phyloP scores from a whole-genome alignment of 2,113 vertebrate species.

The Chionis minor region DNA sequence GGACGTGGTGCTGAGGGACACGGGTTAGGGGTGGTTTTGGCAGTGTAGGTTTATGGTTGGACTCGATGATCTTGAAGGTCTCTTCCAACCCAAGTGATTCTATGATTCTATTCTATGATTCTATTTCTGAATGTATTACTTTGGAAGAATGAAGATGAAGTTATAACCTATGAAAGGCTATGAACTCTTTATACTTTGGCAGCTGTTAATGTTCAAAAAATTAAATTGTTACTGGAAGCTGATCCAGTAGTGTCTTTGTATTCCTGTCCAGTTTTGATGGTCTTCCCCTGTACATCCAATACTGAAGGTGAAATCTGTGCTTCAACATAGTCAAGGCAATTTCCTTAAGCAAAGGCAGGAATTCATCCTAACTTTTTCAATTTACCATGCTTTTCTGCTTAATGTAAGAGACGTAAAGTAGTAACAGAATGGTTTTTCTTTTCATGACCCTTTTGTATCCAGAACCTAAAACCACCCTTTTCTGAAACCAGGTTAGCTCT shows the following conservation, averaged over 20 bases:
- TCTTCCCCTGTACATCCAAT: background rate
- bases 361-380: background rate
- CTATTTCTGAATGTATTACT: background rate
- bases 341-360: background rate
- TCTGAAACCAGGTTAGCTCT: background rate
- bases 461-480: background rate
- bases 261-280: background rate
- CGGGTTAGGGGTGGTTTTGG: too few relatives aligned
- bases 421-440: background rate
- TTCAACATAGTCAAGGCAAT: background rate
- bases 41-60: too few relatives aligned
- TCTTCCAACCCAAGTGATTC: too few relatives aligned
- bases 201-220: background rate
- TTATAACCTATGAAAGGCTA: background rate
- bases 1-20: too few relatives aligned
- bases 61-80: too few relatives aligned
- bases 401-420: background rate
- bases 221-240: background rate
- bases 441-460: background rate
- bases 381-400: background rate
- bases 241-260: background rate
- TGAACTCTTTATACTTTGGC: background rate
- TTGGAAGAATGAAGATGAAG: background rate
- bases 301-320: background rate
- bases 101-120: too few relatives aligned